Evolutionary conservation across 1,140 invertebrate species (phyloP).

Genomic region (Atta texana): DNA sequence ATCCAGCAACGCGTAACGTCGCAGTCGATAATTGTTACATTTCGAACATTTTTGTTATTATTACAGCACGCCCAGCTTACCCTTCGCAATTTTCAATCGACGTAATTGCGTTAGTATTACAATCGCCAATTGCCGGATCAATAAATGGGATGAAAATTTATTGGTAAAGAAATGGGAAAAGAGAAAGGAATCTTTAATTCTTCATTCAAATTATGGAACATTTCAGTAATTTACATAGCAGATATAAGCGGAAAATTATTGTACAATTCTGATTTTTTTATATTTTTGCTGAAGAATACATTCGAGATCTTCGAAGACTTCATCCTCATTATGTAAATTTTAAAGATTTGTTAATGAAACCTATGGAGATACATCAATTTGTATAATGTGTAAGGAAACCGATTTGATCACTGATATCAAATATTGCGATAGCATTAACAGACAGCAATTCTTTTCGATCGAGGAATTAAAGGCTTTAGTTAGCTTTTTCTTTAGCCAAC

Average conservation of each 20-base stretch:
- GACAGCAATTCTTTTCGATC: background rate
- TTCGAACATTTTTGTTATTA: slow-evolving; percentile 52
- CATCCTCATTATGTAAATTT: slow-evolving; percentile 16
- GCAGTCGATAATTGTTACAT: slow-evolving; percentile 60
- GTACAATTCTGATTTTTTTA: background rate
- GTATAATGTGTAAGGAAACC: background rate
- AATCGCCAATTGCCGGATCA: slow-evolving; percentile 10
- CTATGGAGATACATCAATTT: background rate
- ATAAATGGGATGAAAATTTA: slow-evolving; percentile 9
- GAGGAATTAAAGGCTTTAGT: slow-evolving; percentile 11
- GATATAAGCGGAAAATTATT: background rate
- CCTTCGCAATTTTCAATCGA: slow-evolving; percentile 29
- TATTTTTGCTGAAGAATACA: background rate
- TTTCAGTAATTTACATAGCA: background rate
- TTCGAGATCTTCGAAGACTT: background rate
- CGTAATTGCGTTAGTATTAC: slow-evolving; percentile 31
- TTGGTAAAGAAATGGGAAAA: background rate
- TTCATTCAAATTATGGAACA: background rate
- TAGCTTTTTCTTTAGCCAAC: background rate
- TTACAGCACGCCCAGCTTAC: slow-evolving; percentile 34
- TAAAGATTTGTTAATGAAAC: background rate
- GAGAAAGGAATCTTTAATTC: background rate
- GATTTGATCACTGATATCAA: background rate
- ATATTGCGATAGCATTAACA: background rate
- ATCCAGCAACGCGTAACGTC: slow-evolving; percentile 18